phyloP scores from a whole-genome alignment of 2,797 vertebrate genomes.

The Delichon dasypus region DNA sequence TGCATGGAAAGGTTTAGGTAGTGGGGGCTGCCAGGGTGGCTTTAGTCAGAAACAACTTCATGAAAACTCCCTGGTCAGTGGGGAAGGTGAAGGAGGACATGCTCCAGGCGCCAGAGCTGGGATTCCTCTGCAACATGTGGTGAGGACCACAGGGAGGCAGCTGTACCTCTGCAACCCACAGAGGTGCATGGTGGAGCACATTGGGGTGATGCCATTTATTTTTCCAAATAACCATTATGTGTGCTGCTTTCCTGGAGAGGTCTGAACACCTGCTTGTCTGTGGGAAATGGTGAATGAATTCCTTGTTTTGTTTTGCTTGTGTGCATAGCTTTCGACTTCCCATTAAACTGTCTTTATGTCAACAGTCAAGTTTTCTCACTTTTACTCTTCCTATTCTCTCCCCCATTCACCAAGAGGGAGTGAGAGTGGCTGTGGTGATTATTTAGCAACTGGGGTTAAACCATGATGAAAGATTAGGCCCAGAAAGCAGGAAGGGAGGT shows the following conservation, averaged over 20 bases:
- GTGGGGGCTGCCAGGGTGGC: not conserved
- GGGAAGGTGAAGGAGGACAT: not conserved
- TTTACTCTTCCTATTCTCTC: not conserved
- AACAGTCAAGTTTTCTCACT: not conserved
- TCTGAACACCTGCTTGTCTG: not conserved
- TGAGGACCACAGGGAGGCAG: not conserved
- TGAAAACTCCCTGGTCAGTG: not conserved
- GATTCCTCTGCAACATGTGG: not conserved
- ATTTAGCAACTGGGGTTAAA: not conserved
- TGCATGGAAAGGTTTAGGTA: not conserved
- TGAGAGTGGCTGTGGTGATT: not conserved
- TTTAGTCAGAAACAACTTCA: not conserved
- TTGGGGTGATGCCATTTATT: accelerated
- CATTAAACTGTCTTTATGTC: not conserved
- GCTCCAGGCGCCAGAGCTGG: not conserved
- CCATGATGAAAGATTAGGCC: not conserved
- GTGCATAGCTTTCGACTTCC: not conserved
- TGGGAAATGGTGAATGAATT: not conserved
- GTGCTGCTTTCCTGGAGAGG: not conserved
- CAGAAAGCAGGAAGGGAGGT: not conserved
- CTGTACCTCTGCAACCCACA: not conserved
- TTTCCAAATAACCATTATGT: not conserved
- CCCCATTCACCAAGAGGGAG: not conserved
- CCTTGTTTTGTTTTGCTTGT: not conserved
- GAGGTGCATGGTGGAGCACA: accelerated